Base-by-base conservation (phyloP, 2,113 vertebrate species). In the Cnemophilus loriae region DNA sequence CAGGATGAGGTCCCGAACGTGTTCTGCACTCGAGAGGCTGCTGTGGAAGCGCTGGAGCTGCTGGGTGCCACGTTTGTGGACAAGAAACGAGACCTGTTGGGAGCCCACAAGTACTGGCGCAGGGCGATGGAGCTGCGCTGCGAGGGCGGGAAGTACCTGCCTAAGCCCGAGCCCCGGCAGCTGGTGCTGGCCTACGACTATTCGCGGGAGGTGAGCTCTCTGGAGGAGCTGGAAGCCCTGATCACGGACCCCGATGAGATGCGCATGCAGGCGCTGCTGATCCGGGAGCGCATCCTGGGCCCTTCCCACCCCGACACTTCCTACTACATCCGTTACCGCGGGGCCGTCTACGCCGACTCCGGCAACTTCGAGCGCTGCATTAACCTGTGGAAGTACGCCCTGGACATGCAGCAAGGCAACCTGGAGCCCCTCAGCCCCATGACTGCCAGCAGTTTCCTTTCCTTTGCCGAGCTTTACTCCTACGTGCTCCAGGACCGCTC, bases 351-450 rank as follows among this genome's bases (percentile, higher is more conserved):
- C 6, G 99, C 99, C 0, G 99, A 99, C 97, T 99, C 99, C 0
- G 99, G 99, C 82, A 98, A 99, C 89, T 99, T 99, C 4, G 98
- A 99, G 84, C 98, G 99, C 94, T 99, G 99, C 97, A 99, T 99
- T 70, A 98, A 98, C 95, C 91, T 99, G 56, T 99, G 99, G 99
- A 99, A 99, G 61, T 99, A 99, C 0, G 99, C 99, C 8, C 96
- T 99, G 83, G 99, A 99, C 94, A 99, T 99, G 99, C 99, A 99
- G 92, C 99, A 99, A 94, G 99, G 96, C 97, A 99, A 99, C 97
- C 96, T 99, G 95, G 99, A 99, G 96, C 99, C 99, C 2, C 98
- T 99, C 89, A 99, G 99, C 96, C 99, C 99, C 60, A 99, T 99
- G 99, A 99, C 99, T 0, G 99, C 99, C 69, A 99, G 99, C 95